A percentile compares a stretch with the other conserved stretches of the same genome.
Conservation (phyloP, 2,797 vertebrate genomes). For the Notoglanidium macrostoma region DNA sequence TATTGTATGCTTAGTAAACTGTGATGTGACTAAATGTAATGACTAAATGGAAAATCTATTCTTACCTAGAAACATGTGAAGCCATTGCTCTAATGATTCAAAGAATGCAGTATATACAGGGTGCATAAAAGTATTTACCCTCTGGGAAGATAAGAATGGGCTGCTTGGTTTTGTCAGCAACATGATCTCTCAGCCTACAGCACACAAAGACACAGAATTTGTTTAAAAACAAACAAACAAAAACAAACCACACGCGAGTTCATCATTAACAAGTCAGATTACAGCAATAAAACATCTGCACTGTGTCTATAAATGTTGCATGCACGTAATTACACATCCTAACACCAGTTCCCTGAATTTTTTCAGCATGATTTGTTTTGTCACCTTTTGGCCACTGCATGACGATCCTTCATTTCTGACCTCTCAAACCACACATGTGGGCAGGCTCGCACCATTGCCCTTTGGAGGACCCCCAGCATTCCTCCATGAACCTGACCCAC, state of each 20-base stretch:
- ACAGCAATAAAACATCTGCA: background rate
- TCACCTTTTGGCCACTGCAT: conserved; percentile 89
- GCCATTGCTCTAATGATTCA: background rate
- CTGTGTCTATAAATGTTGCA: background rate
- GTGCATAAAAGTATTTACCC: conserved; percentile 75
- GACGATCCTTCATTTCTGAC: conserved; percentile 91
- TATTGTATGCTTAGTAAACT: background rate
- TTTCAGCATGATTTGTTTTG: conserved; percentile 12
- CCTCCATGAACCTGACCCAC: conserved; percentile 93
- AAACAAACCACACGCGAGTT: background rate
- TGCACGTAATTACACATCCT: background rate
- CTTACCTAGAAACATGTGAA: background rate
- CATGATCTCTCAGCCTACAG: conserved; percentile 84
- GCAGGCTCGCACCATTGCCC: conserved; percentile 88
- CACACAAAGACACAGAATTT: conserved; percentile 4
- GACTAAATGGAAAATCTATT: background rate
- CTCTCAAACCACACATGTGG: conserved; percentile 97
- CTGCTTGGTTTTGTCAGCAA: conserved; percentile 86
- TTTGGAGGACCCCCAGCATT: conserved; percentile 91
- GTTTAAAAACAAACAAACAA: no score
- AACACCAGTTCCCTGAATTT: background rate
- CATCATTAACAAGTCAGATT: background rate
- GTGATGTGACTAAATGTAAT: background rate
- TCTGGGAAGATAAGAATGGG: conserved; percentile 97
- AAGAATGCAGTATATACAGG: background rate